These are phyloP conservation scores for Indicator indicator DNA, from an alignment of 2,113 vertebrate species.

Conservation along the genomic window DNA sequence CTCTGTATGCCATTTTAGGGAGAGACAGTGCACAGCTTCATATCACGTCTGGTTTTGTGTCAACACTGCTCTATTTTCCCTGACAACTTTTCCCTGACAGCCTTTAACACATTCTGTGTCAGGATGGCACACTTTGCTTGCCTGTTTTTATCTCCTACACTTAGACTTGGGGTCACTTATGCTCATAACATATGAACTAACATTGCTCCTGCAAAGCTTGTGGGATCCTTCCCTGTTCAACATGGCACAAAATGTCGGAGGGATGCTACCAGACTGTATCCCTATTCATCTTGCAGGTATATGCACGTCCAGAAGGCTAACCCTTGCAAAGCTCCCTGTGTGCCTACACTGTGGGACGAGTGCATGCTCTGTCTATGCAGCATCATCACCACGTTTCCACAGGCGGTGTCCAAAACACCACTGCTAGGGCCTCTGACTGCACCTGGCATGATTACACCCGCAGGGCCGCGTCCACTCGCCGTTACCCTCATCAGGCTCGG, in stretches of 20 bases:
- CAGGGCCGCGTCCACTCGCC: not conserved
- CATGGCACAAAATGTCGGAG: fast-evolving
- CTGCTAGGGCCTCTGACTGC: not conserved
- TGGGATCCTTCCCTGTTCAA: fast-evolving
- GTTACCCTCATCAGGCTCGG: not conserved
- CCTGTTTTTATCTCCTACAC: fast-evolving
- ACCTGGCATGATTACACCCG: not conserved
- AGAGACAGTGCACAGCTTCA: fast-evolving
- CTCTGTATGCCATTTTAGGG: fast-evolving
- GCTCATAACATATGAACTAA: fast-evolving
- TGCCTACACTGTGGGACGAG: not conserved
- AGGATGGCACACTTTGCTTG: fast-evolving
- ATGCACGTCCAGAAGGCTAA: fast-evolving
- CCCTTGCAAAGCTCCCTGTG: fast-evolving
- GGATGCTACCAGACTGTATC: not conserved
- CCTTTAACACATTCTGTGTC: fast-evolving
- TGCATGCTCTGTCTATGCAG: fast-evolving
- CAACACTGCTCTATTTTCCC: not conserved
- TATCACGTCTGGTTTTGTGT: fast-evolving
- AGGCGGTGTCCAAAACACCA: not conserved
- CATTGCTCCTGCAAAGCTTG: fast-evolving
- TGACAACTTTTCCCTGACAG: fast-evolving
- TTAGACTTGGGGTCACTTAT: fast-evolving
- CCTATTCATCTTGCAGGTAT: not conserved
- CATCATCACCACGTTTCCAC: not conserved